Percentiles rank a stretch among this genome's conserved stretches.
phyloP scores from a whole-genome alignment of 2,888 invertebrate genomes.

The Tethea ocularis region DNA sequence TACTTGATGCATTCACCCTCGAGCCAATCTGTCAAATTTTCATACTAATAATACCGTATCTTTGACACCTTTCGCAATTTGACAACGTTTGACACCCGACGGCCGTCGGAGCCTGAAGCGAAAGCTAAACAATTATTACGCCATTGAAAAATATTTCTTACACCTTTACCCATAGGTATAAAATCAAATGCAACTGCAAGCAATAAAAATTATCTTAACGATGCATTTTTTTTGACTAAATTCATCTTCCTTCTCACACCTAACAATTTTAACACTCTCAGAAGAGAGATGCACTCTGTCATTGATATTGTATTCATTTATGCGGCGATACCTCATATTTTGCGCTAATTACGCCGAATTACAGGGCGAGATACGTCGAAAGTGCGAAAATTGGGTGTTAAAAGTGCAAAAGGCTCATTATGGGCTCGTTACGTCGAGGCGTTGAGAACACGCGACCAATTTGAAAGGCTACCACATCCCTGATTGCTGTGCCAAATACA shows the following conservation, averaged over 20 bases:
- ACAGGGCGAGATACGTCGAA: slow-evolving; percentile 54
- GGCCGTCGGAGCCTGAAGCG: slow-evolving; percentile 17
- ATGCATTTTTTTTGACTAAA: not conserved
- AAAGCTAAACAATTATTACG: slow-evolving; percentile 17
- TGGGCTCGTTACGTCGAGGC: slow-evolving; percentile 13
- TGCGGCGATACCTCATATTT: slow-evolving; percentile 34
- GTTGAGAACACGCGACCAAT: slow-evolving; percentile 17
- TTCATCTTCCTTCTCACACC: not conserved
- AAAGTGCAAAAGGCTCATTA: slow-evolving; percentile 45
- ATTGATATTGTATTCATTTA: slow-evolving; percentile 34
- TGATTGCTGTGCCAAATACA: slow-evolving; percentile 1
- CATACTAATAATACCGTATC: slow-evolving; percentile 5
- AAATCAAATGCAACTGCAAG: not conserved
- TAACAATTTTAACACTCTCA: slow-evolving; percentile 23
- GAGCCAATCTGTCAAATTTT: not conserved
- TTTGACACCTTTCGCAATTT: slow-evolving; percentile 10
- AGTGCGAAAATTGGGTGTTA: slow-evolving; percentile 77
- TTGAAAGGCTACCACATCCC: slow-evolving; percentile 7
- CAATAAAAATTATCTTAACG: not conserved
- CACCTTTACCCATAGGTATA: not conserved
- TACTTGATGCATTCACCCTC: not conserved
- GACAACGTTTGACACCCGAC: slow-evolving; percentile 6
- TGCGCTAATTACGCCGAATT: slow-evolving; percentile 64
- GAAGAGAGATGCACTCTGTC: slow-evolving; percentile 19
- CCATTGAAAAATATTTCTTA: not conserved